Percentiles rank a stretch among this genome's conserved stretches.
phyloP scores from a whole-genome alignment of 2,797 vertebrate species.

The Karalla daura region DNA sequence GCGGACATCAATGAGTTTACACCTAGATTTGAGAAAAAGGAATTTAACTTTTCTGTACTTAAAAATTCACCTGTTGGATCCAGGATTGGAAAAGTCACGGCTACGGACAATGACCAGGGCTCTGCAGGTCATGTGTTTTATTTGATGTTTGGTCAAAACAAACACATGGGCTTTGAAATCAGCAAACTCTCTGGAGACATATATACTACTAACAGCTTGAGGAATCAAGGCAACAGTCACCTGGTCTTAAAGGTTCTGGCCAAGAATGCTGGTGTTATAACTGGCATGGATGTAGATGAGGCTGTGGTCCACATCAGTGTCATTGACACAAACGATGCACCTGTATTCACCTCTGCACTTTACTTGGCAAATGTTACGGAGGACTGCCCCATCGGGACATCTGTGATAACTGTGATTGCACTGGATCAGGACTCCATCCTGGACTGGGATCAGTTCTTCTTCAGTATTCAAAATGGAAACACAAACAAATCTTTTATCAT shows the following conservation, averaged over 20 bases:
- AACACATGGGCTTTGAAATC: conserved; percentile 76
- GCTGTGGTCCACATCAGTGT: conserved; percentile 76
- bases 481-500: conserved; percentile 77
- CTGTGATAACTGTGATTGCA: conserved; percentile 74
- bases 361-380: conserved; percentile 72
- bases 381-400: conserved; percentile 67
- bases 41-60: conserved; percentile 78
- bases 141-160: conserved; percentile 77
- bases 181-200: conserved; percentile 77
- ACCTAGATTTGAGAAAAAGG: conserved; percentile 72
- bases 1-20: conserved; percentile 82
- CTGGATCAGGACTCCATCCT: conserved; percentile 76
- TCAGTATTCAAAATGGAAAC: conserved; percentile 79
- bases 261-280: conserved; percentile 82
- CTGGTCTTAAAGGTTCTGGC: conserved; percentile 76
- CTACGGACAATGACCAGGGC: conserved; percentile 80
- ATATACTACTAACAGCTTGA: conserved; percentile 74
- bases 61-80: conserved; percentile 75
- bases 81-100: conserved; percentile 75
- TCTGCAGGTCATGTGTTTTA: conserved; percentile 81
- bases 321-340: conserved; percentile 81
- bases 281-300: conserved; percentile 79
- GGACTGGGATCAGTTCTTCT: conserved; percentile 79
- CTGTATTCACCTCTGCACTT: conserved; percentile 66
- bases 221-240: conserved; percentile 70